Percentiles rank a stretch among this genome's conserved stretches.
Conservation (phyloP, 2,113 vertebrate species). For the Oreochromis tanganicae region DNA sequence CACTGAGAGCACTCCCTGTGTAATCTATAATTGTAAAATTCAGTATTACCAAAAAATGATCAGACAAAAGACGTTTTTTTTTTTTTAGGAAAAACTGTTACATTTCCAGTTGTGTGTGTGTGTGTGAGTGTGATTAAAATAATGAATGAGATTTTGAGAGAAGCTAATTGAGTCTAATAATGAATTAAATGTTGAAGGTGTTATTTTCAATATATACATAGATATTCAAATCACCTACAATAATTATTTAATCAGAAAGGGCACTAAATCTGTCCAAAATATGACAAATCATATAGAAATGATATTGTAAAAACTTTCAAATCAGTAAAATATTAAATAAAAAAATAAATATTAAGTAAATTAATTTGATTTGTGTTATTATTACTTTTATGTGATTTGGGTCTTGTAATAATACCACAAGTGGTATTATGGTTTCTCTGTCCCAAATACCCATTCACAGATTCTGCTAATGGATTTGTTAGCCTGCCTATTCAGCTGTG, state of each 20-base stretch:
- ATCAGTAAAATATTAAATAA: background rate
- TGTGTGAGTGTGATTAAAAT: background rate
- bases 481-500: background rate
- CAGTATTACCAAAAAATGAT: background rate
- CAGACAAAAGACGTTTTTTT: background rate
- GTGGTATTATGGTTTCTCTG: background rate
- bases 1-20: background rate
- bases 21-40: background rate
- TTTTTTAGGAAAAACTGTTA: background rate
- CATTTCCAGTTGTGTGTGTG: background rate
- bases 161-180: background rate
- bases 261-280: background rate
- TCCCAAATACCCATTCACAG: background rate
- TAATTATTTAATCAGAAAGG: background rate
- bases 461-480: background rate
- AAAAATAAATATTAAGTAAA: background rate
- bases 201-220: background rate
- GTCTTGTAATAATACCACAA: background rate
- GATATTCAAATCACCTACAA: no score
- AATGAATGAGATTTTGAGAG: background rate
- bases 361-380: background rate
- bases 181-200: background rate
- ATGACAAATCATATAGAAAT: background rate
- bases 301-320: no score
- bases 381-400: background rate